Evolutionary conservation across 2,888 invertebrate genomes (phyloP).

Genomic region (Pammene fasciana): DNA sequence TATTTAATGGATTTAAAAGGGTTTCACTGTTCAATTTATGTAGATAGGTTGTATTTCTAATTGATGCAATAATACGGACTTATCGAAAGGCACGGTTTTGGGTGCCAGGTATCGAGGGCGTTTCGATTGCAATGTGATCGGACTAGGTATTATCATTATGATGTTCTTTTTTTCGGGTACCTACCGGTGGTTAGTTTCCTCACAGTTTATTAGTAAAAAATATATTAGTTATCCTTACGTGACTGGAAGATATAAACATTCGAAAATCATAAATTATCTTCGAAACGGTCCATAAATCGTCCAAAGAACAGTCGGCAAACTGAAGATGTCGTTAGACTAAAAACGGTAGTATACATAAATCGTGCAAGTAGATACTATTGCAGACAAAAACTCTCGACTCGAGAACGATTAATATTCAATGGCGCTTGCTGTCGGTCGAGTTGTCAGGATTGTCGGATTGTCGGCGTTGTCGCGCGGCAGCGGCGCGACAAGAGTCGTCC

Average conservation of each 20-base stretch:
- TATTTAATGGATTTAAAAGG: conserved; percentile 74
- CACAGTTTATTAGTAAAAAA: too few relatives aligned
- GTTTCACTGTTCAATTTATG: conserved; percentile 60
- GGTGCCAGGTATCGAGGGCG: not conserved
- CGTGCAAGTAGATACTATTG: conserved; percentile 40
- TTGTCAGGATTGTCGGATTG: conserved; percentile 16
- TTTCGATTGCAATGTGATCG: not conserved
- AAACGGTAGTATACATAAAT: conserved; percentile 42
- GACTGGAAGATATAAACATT: not conserved
- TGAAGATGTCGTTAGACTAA: conserved; percentile 28
- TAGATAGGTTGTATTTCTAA: conserved; percentile 21
- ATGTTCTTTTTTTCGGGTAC: too few relatives aligned
- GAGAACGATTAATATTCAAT: conserved; percentile 71
- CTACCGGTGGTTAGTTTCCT: too few relatives aligned
- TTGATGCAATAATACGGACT: conserved; percentile 20
- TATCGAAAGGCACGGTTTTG: not conserved
- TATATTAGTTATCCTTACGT: too few relatives aligned
- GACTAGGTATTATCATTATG: not conserved
- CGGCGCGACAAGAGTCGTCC: conserved; percentile 62
- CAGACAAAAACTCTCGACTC: conserved; percentile 64
- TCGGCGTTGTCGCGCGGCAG: conserved; percentile 51
- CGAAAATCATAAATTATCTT: not conserved
- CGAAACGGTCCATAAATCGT: conserved; percentile 8
- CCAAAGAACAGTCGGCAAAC: conserved; percentile 1
- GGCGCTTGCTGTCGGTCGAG: conserved; percentile 53